Evolutionary conservation across 2,113 vertebrate species (phyloP).

Genomic region (Bolborhynchus lineola): DNA sequence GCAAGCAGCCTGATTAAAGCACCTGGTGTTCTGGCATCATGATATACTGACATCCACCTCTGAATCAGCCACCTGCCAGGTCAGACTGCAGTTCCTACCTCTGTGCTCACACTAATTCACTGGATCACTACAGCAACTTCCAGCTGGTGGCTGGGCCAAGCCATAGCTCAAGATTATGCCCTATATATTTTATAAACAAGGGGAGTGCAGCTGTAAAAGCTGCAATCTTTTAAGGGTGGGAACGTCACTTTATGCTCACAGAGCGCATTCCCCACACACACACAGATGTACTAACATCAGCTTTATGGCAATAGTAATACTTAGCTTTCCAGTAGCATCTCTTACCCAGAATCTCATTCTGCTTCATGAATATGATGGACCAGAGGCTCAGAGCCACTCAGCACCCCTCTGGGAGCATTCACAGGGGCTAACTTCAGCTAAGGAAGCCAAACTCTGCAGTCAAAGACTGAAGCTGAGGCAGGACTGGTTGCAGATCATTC

Average conservation of each 20-base stretch:
- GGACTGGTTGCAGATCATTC: not conserved
- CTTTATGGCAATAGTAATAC: not conserved
- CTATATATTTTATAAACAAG: not conserved
- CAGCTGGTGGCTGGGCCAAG: not conserved
- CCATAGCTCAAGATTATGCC: not conserved
- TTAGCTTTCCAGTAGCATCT: not conserved
- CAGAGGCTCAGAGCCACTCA: not conserved
- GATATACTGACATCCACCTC: not conserved
- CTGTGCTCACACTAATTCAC: not conserved
- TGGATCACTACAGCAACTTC: not conserved
- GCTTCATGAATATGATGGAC: not conserved
- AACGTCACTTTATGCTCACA: not conserved
- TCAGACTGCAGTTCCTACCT: not conserved
- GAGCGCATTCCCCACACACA: not conserved
- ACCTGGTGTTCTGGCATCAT: not conserved
- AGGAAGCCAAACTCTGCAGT: not conserved
- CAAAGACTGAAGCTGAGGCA: not conserved
- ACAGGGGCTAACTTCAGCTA: not conserved
- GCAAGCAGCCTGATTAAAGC: not conserved
- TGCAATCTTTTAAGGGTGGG: not conserved
- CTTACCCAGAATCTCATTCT: not conserved
- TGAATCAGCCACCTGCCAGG: not conserved
- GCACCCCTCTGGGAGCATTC: not conserved
- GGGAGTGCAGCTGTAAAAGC: not conserved
- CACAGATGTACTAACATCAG: not conserved